Evolutionary conservation across 2,888 invertebrate species (phyloP), one percentile per base, ranked within the genome.

Genomic region (Ellobium chinense): DNA sequence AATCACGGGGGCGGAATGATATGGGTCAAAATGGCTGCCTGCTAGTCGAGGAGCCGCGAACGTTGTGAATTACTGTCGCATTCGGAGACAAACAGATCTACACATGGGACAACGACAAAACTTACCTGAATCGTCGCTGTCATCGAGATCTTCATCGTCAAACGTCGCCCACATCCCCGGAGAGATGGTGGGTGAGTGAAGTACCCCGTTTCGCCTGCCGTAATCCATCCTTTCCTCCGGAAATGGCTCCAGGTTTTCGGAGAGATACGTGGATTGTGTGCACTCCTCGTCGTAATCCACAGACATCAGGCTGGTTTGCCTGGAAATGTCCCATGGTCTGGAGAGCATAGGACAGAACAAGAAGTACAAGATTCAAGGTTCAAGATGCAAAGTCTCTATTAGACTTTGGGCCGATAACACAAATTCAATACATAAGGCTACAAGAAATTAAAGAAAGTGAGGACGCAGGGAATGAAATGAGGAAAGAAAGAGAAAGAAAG

Each of bases 231-330:
- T 34, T 0, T 24, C 1, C 21, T 72, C 76, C 76, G 54, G 54
- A 24, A 27, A 1, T 31, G 18, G 24, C 2, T 74, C 78, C 5
- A 37, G 68, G n/a, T 37, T 36, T 18, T 72, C 78, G 2, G 62
- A 36, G 2, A 24, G n/a, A 1, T 78, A 81, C 24, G 56, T 39
- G 34, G 72, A 76, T 14, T 70, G 69, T 5, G 70, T 14, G 29
- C 18, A 21, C 12, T 81, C 83, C 21, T 83, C 83, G 0, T 83
- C 83, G 14, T 69, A 60, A 65, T 83, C 83, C 27, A 78, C 36
- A n/a, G 83, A 83, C 27, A 75, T 78, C 24, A 81, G 9, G 39
- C 83, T 83, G 29, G 83, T 83, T 34, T 83, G 83, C 3, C 83
- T 56, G 24, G 83, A 81, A 7, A 83, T 68, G 62, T 83, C 83